Evolutionary conservation across 35 echinoderm and acorn worm species (phyloP).

Genomic region (Nesometra sesokonis): DNA sequence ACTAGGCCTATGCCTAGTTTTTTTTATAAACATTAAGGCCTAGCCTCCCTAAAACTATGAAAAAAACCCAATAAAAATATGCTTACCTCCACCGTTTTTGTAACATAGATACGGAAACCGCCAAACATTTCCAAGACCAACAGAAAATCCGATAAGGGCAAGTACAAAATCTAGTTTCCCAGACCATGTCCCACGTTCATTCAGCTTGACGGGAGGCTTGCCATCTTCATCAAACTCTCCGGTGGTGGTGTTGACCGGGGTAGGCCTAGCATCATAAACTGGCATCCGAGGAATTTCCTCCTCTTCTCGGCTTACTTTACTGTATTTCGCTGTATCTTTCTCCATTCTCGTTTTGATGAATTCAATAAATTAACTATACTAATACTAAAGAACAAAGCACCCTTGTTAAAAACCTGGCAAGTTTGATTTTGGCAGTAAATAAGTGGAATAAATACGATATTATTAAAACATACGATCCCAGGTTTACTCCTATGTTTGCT

Average conservation of each 20-base stretch:
- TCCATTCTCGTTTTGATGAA: background rate
- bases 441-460: too few species aligned
- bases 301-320: background rate
- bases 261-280: background rate
- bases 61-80: too few species aligned
- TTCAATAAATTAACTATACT: background rate
- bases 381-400: background rate
- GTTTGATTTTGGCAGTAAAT: background rate
- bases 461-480: too few species aligned
- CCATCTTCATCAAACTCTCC: background rate
- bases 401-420: background rate
- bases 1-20: too few species aligned
- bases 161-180: constrained; percentile 1
- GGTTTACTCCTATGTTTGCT: too few species aligned
- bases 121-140: constrained; percentile 8
- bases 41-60: too few species aligned
- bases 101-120: background rate
- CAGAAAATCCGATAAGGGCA: background rate
- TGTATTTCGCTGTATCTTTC: background rate
- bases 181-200: constrained; percentile 4
- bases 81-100: constrained; percentile 3
- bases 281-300: background rate
- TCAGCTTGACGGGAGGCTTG: background rate
- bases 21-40: too few species aligned
- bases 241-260: background rate